These are phyloP conservation scores for Lucilia cuprina DNA, from an alignment of 1,140 invertebrate species.

Conservation along the genomic window DNA sequence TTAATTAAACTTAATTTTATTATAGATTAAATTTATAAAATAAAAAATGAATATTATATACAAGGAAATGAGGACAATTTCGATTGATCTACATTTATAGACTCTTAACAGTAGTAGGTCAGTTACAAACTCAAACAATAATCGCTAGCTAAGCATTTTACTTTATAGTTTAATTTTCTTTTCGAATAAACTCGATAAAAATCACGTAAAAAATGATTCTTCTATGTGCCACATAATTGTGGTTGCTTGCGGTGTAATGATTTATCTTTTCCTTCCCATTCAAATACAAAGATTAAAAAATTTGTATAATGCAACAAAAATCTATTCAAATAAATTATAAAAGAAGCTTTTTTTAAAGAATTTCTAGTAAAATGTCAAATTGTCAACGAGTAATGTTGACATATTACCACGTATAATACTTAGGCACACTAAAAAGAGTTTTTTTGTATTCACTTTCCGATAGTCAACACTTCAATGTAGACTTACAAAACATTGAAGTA, in stretches of 20 bases:
- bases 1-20: too few species aligned
- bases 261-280: neutral
- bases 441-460: neutral
- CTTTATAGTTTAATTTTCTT: too few species aligned
- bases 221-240: too few species aligned
- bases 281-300: neutral
- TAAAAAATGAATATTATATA: too few species aligned
- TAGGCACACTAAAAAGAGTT: neutral
- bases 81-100: too few species aligned
- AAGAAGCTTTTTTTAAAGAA: constrained; percentile 6
- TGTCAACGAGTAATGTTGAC: constrained; percentile 29
- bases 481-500: neutral
- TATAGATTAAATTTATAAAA: too few species aligned
- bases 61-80: too few species aligned
- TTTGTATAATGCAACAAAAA: neutral
- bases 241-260: neutral
- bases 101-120: too few species aligned
- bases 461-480: neutral
- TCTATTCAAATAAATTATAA: constrained; percentile 22
- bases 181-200: too few species aligned
- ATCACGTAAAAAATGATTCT: too few species aligned
- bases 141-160: too few species aligned
- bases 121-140: too few species aligned
- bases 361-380: constrained; percentile 29
- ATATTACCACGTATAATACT: constrained; percentile 26